These are phyloP conservation scores for Onthophagus taurus DNA, from an alignment of 1,140 invertebrate species.

Conservation along the genomic window DNA sequence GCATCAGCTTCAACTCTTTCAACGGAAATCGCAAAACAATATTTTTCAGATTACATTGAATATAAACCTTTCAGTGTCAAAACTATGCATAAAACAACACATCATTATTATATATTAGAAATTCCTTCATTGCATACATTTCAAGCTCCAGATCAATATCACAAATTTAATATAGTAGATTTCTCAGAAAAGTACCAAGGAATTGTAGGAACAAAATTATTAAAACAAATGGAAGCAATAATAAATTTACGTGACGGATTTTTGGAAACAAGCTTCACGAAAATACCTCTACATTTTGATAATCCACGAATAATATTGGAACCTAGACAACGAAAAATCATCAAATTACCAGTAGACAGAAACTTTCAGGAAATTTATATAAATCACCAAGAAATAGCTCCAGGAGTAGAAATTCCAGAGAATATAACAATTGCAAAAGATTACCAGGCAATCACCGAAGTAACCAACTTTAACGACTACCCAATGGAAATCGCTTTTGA, in stretches of 20 bases:
- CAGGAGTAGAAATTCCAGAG: constrained; percentile 2
- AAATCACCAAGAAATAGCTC: constrained; percentile 6
- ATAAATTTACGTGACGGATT: not conserved
- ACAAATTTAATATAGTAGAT: constrained; percentile 8
- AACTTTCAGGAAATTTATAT: not conserved
- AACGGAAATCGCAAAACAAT: not conserved
- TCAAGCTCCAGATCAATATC: not conserved
- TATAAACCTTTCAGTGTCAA: constrained; percentile 4
- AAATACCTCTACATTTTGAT: not conserved
- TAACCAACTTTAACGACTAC: constrained; percentile 6
- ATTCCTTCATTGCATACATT: constrained; percentile 1
- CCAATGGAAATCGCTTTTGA: not conserved
- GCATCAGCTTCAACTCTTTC: constrained; percentile 5
- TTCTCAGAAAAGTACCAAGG: constrained; percentile 6
- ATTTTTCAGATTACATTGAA: constrained; percentile 1
- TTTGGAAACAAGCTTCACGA: not conserved
- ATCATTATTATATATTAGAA: constrained; percentile 7
- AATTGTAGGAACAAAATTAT: constrained; percentile 4
- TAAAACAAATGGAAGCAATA: constrained; percentile 5
- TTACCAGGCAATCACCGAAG: constrained; percentile 1
- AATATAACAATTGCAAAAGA: not conserved
- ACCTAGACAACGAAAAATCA: not conserved
- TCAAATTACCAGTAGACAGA: constrained; percentile 4
- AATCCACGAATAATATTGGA: not conserved
- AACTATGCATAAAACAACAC: constrained; percentile 5